These are phyloP conservation scores for Anniella stebbinsi DNA, from an alignment of 2,797 vertebrate genomes.

Conservation along the genomic window DNA sequence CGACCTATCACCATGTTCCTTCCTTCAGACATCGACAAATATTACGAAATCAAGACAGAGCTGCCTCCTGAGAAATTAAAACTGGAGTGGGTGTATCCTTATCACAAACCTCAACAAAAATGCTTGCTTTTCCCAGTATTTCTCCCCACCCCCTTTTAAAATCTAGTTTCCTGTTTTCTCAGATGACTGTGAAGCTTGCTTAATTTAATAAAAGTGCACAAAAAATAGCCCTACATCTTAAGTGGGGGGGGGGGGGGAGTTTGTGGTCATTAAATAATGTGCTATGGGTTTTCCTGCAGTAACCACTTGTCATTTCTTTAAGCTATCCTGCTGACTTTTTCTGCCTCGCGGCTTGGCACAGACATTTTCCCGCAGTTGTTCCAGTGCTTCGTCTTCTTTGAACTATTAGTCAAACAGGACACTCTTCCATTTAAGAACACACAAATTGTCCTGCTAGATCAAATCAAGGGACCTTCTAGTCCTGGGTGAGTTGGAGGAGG, in stretches of 20 bases:
- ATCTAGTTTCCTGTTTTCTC: neutral
- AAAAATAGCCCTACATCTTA: neutral
- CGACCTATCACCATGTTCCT: conserved; percentile 99
- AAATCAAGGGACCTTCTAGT: neutral
- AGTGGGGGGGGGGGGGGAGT: neutral
- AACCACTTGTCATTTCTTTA: neutral
- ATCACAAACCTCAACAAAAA: conserved; percentile 36
- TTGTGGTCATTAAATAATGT: neutral
- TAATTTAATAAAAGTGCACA: neutral
- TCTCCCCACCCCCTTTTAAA: neutral
- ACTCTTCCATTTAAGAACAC: neutral
- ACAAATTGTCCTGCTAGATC: neutral
- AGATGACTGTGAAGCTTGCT: neutral
- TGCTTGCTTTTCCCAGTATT: neutral
- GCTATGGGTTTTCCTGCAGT: neutral
- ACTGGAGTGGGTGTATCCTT: conserved; percentile 99
- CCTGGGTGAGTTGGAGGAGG: neutral
- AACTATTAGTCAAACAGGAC: neutral
- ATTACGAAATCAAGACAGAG: conserved; percentile 91
- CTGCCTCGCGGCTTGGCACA: neutral
- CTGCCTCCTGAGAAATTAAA: conserved; percentile 95
- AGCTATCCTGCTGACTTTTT: neutral
- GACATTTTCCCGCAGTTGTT: neutral
- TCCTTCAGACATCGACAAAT: conserved; percentile 94
- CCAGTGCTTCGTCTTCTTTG: neutral